Percentiles rank a stretch among this genome's conserved stretches.
phyloP scores from a whole-genome alignment of 1,140 invertebrate genomes.

The Neuroterus valhalla region DNA sequence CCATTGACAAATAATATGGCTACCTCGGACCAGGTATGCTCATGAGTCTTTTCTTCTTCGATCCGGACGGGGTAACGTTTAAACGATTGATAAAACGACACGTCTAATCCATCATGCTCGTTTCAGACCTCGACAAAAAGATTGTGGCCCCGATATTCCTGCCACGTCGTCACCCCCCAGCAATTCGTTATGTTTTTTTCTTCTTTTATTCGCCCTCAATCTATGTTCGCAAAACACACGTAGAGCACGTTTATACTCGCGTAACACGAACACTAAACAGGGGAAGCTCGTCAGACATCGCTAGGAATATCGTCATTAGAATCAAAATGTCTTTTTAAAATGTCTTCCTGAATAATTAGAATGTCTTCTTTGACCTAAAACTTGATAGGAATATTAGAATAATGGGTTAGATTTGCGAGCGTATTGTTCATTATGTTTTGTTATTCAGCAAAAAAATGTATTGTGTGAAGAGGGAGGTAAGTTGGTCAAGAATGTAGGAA shows the following conservation, averaged over 20 bases:
- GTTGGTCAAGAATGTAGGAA: too few species aligned
- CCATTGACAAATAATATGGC: constrained; percentile 65
- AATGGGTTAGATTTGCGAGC: too few species aligned
- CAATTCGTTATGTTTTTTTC: constrained; percentile 23
- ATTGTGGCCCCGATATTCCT: constrained; percentile 36
- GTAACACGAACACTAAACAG: constrained; percentile 12
- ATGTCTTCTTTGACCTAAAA: too few species aligned
- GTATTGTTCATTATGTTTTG: too few species aligned
- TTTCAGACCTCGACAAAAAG: constrained; percentile 44
- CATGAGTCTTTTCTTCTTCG: constrained; percentile 52
- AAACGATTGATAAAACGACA: constrained; percentile 66
- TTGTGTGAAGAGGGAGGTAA: too few species aligned
- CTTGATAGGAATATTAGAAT: too few species aligned
- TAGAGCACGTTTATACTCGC: constrained; percentile 12
- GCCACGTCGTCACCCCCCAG: constrained; percentile 21
- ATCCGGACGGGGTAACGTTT: constrained; percentile 60
- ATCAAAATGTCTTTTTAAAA: too few species aligned
- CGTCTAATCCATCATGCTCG: constrained; percentile 62
- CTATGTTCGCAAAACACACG: constrained; percentile 1
- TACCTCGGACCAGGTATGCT: constrained; percentile 46
- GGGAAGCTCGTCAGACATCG: background rate
- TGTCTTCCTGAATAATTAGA: too few species aligned
- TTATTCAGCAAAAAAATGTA: too few species aligned
- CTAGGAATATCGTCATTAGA: background rate
- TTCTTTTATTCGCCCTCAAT: background rate